phyloP scores from a whole-genome alignment of 2,888 invertebrate genomes.

The Dicyrtomina minuta region DNA sequence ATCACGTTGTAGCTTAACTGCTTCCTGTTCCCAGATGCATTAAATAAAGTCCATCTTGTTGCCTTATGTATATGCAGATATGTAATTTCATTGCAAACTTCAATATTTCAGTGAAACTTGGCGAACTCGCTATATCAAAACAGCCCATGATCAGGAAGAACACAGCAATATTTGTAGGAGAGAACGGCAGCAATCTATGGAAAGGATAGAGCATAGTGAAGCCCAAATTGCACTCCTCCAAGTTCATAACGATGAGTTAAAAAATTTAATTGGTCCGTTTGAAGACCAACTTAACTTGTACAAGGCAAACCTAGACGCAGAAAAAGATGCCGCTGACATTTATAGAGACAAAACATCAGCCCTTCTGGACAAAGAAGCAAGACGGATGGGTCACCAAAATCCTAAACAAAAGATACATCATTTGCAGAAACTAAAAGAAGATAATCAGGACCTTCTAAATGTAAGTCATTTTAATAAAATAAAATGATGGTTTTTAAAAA shows the following conservation, averaged over 20 bases:
- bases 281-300: conserved; percentile 30
- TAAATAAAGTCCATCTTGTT: no score
- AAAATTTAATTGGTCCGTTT: conserved; percentile 30
- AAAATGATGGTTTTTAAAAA: no score
- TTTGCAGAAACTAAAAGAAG: conserved; percentile 41
- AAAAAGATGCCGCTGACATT: conserved; percentile 16
- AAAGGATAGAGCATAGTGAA: not conserved
- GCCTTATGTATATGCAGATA: no score
- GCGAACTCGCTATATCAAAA: not conserved
- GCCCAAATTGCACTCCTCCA: conserved; percentile 12
- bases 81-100: no score
- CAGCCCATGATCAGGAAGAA: not conserved
- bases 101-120: conserved; percentile 10
- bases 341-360: conserved; percentile 19
- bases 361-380: conserved; percentile 32
- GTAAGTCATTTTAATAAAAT: no score
- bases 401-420: conserved; percentile 40
- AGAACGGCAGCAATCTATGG: not conserved
- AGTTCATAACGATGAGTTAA: conserved; percentile 14
- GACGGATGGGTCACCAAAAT: conserved; percentile 39
- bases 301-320: conserved; percentile 17
- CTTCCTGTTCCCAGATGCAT: no score
- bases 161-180: no score
- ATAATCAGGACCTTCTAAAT: conserved; percentile 35
- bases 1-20: no score